A percentile compares a stretch with the other conserved stretches of the same genome.
These are phyloP conservation scores for Heteronetta atricapilla DNA, from an alignment of 2,113 vertebrate genomes.

Conservation along the genomic window DNA sequence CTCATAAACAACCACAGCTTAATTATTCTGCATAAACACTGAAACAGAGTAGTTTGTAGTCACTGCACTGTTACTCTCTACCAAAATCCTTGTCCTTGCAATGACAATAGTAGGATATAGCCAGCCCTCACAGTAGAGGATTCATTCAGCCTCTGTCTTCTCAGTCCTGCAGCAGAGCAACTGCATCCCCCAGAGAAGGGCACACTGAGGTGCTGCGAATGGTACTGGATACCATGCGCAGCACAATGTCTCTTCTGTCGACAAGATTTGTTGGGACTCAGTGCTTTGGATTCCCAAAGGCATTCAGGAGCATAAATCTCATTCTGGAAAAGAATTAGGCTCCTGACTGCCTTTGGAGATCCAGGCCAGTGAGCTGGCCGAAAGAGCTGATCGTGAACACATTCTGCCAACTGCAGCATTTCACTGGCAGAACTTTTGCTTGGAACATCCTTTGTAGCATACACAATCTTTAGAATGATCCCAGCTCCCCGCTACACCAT, in stretches of 20 bases:
- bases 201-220: background rate
- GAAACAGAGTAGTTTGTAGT: background rate
- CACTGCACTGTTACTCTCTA: background rate
- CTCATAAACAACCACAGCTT: background rate
- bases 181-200: background rate
- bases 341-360: background rate
- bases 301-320: constrained; percentile 22
- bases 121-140: background rate
- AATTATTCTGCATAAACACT: background rate
- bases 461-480: background rate
- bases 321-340: constrained; percentile 21
- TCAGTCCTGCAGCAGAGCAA: background rate
- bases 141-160: background rate
- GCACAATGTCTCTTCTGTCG: background rate
- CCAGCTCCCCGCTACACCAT: accelerated
- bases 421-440: background rate
- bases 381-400: background rate
- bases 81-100: background rate
- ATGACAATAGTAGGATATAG: background rate
- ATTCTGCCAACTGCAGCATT: background rate
- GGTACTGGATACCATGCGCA: background rate
- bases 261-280: background rate
- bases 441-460: background rate
- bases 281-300: constrained; percentile 14
- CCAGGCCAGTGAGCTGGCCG: background rate